Evolutionary conservation across 2,888 invertebrate genomes (phyloP).

Genomic region (Timandra comae): DNA sequence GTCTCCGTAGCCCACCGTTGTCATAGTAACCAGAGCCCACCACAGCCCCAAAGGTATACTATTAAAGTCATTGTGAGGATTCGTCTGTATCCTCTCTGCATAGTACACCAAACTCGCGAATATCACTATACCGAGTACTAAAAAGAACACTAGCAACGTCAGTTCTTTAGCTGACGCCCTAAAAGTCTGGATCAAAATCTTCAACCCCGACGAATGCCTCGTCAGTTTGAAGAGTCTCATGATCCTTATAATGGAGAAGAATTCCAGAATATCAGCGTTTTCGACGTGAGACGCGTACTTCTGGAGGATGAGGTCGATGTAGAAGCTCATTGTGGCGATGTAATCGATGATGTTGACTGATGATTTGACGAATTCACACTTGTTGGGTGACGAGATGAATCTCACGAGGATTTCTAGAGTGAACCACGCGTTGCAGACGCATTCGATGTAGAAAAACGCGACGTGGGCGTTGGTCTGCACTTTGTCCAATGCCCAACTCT

Average conservation of each 20-base stretch:
- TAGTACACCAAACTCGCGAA: constrained; percentile 99
- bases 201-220: constrained; percentile 96
- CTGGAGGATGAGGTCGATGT: constrained; percentile 93
- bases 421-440: constrained; percentile 99
- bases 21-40: constrained; percentile 99
- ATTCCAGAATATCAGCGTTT: constrained; percentile 97
- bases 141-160: constrained; percentile 96
- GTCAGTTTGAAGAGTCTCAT: constrained; percentile 98
- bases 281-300: constrained; percentile 93
- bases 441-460: constrained; percentile 99
- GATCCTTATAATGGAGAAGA: constrained; percentile 97
- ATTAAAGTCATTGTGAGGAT: constrained; percentile 97
- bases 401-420: constrained; percentile 96
- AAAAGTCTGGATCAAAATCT: constrained; percentile 98
- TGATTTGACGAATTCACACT: constrained; percentile 95
- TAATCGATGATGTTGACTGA: constrained; percentile 99
- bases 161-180: constrained; percentile 98
- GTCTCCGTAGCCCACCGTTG: constrained; percentile 98
- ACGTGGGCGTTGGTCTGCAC: constrained; percentile 96
- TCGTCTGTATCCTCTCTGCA: constrained; percentile 96
- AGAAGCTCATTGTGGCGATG: constrained; percentile 98
- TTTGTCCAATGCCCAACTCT: constrained; percentile 91
- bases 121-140: constrained; percentile 97
- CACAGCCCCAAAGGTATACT: constrained; percentile 98
- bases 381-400: constrained; percentile 95